Conservation (phyloP, 2,888 invertebrate genomes). For the Entomobrya proxima region DNA sequence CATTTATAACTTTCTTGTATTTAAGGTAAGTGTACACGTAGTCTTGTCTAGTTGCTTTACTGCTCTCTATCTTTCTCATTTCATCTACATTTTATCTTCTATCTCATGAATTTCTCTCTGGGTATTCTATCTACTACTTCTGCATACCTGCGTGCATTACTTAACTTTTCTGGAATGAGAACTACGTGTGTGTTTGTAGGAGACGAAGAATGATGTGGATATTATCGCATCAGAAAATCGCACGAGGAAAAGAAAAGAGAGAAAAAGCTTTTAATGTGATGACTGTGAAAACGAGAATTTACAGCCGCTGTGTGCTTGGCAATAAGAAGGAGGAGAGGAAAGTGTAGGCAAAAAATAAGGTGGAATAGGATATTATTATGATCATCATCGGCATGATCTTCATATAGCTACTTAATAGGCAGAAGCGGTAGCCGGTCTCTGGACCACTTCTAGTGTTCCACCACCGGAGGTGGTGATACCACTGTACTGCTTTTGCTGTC, state of each 20-base stretch:
- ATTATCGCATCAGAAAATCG: constrained; percentile 53
- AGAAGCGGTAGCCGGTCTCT: constrained; percentile 48
- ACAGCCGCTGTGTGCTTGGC: constrained; percentile 49
- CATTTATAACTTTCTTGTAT: constrained; percentile 44
- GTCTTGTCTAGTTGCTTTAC: constrained; percentile 30
- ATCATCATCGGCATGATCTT: constrained; percentile 1
- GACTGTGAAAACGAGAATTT: constrained; percentile 60
- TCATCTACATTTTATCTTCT: constrained; percentile 48
- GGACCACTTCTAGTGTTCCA: not conserved
- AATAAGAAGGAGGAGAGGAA: constrained; percentile 32
- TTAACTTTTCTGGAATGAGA: constrained; percentile 41
- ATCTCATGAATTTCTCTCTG: constrained; percentile 47
- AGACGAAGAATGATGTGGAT: constrained; percentile 59
- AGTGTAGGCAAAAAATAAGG: not conserved
- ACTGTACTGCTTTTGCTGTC: not conserved
- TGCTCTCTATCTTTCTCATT: constrained; percentile 42
- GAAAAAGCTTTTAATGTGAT: constrained; percentile 56
- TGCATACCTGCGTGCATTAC: constrained; percentile 9
- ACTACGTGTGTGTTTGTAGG: constrained; percentile 37
- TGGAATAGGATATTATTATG: constrained; percentile 34
- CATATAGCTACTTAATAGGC: constrained; percentile 54
- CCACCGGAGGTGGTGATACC: constrained; percentile 46
- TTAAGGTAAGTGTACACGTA: constrained; percentile 44
- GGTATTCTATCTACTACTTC: constrained; percentile 54
- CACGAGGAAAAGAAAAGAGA: constrained; percentile 18